Base-by-base conservation (phyloP, 2,113 vertebrate genomes). In the Nettapus auritus region DNA sequence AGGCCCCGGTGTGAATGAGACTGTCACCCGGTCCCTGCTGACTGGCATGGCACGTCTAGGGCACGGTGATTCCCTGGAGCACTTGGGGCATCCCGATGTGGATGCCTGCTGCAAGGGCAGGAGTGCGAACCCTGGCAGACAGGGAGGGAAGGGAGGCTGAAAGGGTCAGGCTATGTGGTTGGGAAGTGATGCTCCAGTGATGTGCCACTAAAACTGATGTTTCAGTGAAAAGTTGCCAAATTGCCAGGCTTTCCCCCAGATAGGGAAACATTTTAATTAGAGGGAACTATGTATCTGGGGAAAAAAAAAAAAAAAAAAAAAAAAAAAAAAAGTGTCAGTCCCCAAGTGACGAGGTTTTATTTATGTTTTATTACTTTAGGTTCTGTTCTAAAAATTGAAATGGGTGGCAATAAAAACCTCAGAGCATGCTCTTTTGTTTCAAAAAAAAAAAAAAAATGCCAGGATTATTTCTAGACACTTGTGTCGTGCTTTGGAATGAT, bases 201-300 rank as follows among this genome's bases (percentile, higher is more conserved):
- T 0, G 0, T 11, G 28, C 42, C 48, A 56, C 15, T 33, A 62
- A 44, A 81, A 85, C 57, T 3, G 29, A 33, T 0, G 0, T 3
- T 74, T 53, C 18, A 40, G 56, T 44, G 26, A 87, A 66, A 88
- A 63, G 13, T 2, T 18, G 31, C 31, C 44, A 36, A 25, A 7
- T 3, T 70, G 52, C 20, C 91, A 90, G 52, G 78, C 62, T 66
- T 28, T 2, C 6, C 8, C 7, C 38, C 13, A 2, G 36, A 18
- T 1, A 17, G 1, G 28, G 53, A 56, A 64, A 52, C 13, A n/a
- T 80, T 90, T 76, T 56, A 66, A 83, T 31, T 68, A 31, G 29
- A 81, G 44, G 29, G 9, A 83, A 60, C 19, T 64, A 26, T 42
- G 59, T 86, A 15, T 73, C 70, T 59, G 7, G 18, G 9, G 60